Base-by-base conservation (phyloP, 2,888 invertebrate genomes). In the Blastobasis lacticolella region DNA sequence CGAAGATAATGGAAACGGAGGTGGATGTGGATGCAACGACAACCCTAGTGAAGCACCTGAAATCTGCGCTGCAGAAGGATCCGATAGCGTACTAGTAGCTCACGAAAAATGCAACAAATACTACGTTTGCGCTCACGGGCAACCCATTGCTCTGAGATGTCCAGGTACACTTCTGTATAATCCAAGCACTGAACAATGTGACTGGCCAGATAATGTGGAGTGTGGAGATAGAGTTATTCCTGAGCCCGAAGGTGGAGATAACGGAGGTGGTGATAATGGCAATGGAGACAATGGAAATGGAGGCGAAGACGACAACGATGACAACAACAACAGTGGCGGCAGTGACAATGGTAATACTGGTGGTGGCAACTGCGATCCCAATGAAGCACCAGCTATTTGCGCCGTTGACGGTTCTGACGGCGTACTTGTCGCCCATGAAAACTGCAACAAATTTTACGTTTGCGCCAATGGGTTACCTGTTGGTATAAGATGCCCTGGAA, bases 61-160 rank as follows among this genome's bases (percentile, higher is more conserved):
- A 5, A 68, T 72, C 45, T 78, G 77, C 45, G 67, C 66, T 5
- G 58, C 54, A 37, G 51, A 54, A 0, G 64, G 58, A 0, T 71
- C 73, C 4, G 65, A 67, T 6, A 69, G 73, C 6, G 49, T 59
- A 4, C 54, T 71, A 2, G 58, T 75, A 1, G 73, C 71, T 37
- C 70, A 76, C 38, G 69, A 73, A 54, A 63, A 66, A 48, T 76
- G 77, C 51, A 68, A 66, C 38, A 54, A 64, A 37, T 73, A 57
- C 48, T 71, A 67, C 37, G 58, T 56, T 46, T 73, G 73, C 49
- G 41, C 44, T 4, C 46, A 54, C 8, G 69, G 69, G 0, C 42
- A 23, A 23, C 67, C 69, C 37, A 59, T 66, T 5, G 45, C 60
- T 3, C 38, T 61, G 4, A 7, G 4, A 5, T 72, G 71, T 44